These are phyloP conservation scores for Oxycera nigricornis DNA, from an alignment of 2,888 invertebrate species.

Conservation along the genomic window DNA sequence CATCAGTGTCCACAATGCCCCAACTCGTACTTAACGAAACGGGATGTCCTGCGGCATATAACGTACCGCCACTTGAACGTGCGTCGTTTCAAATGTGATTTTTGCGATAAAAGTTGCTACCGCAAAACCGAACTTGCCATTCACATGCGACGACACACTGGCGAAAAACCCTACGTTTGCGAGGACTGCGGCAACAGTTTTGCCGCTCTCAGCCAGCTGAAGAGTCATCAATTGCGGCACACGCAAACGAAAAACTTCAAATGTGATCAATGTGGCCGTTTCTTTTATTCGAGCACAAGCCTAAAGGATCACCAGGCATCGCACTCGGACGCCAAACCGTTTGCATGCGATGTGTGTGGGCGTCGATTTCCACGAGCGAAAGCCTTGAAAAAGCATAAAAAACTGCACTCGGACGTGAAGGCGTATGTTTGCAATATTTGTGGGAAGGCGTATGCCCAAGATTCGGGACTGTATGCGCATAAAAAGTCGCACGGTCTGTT, in stretches of 20 bases:
- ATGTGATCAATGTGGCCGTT: slow-evolving; percentile 47
- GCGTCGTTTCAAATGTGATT: slow-evolving; percentile 55
- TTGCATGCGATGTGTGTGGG: slow-evolving; percentile 52
- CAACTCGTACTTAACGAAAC: slow-evolving; percentile 53
- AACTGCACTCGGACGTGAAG: slow-evolving; percentile 48
- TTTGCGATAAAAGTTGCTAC: slow-evolving; percentile 63
- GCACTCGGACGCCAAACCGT: slow-evolving; percentile 51
- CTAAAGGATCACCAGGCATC: slow-evolving; percentile 54
- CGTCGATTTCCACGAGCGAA: slow-evolving; percentile 53
- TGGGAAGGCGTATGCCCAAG: slow-evolving; percentile 48
- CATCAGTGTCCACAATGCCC: slow-evolving; percentile 52
- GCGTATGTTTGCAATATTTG: slow-evolving; percentile 48
- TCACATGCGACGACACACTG: slow-evolving; percentile 64
- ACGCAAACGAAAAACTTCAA: slow-evolving; percentile 51
- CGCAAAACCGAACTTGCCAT: slow-evolving; percentile 52
- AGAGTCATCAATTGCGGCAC: slow-evolving; percentile 53
- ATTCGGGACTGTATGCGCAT: slow-evolving; percentile 43
- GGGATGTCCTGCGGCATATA: slow-evolving; percentile 53
- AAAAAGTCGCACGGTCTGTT: slow-evolving; percentile 32
- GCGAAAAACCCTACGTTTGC: slow-evolving; percentile 64
- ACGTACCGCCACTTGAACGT: slow-evolving; percentile 51
- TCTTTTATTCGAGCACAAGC: slow-evolving; percentile 3
- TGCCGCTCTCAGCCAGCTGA: slow-evolving; percentile 52
- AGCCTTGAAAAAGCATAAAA: slow-evolving; percentile 54
- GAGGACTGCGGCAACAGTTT: slow-evolving; percentile 53